Evolutionary conservation across 2,113 vertebrate species (phyloP).

Genomic region (Rhinolophus sinicus): DNA sequence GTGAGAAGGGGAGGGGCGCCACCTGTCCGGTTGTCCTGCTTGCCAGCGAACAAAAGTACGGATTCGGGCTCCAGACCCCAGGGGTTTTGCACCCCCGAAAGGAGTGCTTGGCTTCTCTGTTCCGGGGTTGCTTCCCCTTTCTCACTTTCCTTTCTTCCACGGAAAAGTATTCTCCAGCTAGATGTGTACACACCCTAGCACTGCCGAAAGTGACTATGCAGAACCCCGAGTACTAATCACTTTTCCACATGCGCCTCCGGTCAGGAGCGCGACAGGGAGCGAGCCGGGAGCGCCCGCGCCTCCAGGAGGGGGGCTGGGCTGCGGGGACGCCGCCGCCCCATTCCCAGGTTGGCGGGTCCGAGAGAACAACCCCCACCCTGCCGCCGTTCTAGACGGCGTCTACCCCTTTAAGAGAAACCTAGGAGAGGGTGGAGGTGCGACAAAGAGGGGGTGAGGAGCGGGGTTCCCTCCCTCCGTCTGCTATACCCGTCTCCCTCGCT

Average conservation of each 20-base stretch:
- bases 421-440: conserved; percentile 63
- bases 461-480: conserved; percentile 62
- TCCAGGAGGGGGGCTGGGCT: conserved; percentile 20
- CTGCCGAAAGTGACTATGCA: conserved; percentile 77
- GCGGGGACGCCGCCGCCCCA: neutral
- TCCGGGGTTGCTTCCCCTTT: neutral
- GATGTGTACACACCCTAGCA: conserved; percentile 57
- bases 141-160: conserved; percentile 55
- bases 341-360: neutral
- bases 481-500: conserved; percentile 16
- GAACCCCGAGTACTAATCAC: conserved; percentile 70
- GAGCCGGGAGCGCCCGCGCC: conserved; percentile 21
- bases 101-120: neutral
- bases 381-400: neutral
- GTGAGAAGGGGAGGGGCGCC: neutral
- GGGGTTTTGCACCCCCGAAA: neutral
- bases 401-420: conserved; percentile 70
- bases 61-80: neutral
- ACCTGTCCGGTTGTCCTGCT: conserved; percentile 54
- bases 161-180: conserved; percentile 58
- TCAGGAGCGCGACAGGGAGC: conserved; percentile 62
- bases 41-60: rapidly evolving
- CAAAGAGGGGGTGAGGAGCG: neutral
- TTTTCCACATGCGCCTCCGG: conserved; percentile 78
- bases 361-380: neutral